A percentile compares a stretch with the other conserved stretches of the same genome.
Conservation (phyloP, 2,797 vertebrate genomes). For the Scleropages formosus region DNA sequence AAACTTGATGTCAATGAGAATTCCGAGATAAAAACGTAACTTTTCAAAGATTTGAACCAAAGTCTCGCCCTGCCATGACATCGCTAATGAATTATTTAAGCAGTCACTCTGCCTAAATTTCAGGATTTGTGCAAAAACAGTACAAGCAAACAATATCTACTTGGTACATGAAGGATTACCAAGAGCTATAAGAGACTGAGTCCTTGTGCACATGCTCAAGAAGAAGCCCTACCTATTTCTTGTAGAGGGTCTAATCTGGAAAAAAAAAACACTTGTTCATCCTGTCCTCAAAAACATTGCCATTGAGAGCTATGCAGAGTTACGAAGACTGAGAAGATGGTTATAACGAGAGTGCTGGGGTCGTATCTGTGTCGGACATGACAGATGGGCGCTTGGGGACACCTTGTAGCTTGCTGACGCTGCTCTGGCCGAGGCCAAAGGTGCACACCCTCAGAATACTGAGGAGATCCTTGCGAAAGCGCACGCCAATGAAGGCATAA, state of each 20-base stretch:
- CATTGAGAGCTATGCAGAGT: neutral
- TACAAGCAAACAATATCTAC: neutral
- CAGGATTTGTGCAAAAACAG: neutral
- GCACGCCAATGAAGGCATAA: conserved; percentile 82
- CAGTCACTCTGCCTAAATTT: too few relatives aligned
- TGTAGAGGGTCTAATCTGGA: neutral
- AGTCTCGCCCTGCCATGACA: too few relatives aligned
- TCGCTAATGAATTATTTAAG: too few relatives aligned
- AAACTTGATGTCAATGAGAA: neutral
- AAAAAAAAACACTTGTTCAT: neutral
- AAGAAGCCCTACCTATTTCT: neutral
- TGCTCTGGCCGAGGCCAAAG: conserved; percentile 49
- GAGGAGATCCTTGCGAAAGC: conserved; percentile 76
- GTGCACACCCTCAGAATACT: conserved; percentile 57
- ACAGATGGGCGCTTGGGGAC: conserved; percentile 69
- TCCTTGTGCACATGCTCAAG: neutral
- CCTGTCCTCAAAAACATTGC: neutral
- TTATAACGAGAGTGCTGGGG: conserved; percentile 70
- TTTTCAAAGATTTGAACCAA: too few relatives aligned
- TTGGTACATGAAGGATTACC: neutral
- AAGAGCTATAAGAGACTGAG: neutral
- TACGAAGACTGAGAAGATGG: neutral
- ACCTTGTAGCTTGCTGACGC: conserved; percentile 45
- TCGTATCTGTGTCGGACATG: conserved; percentile 73
- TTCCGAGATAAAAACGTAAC: too few relatives aligned